Percentiles rank a stretch among this genome's conserved stretches.
These are phyloP conservation scores for Polietes domitor DNA, from an alignment of 2,888 invertebrate species.

Conservation along the genomic window DNA sequence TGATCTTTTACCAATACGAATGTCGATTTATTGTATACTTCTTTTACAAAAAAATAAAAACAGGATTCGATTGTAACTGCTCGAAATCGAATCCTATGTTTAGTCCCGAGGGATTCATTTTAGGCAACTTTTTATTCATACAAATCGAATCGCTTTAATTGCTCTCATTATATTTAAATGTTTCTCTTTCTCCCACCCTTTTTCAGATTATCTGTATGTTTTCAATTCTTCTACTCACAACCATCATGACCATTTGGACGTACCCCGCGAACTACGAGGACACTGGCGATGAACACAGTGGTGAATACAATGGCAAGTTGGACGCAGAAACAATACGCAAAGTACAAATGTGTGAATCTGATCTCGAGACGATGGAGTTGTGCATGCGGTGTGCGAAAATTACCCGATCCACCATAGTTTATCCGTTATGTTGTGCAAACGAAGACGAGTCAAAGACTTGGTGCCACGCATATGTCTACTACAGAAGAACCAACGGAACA, in stretches of 20 bases:
- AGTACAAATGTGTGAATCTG: constrained; percentile 75
- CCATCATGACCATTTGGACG: background rate
- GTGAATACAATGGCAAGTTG: constrained; percentile 75
- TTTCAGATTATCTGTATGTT: constrained; percentile 42
- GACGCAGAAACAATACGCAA: constrained; percentile 75
- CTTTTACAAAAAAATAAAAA: no score
- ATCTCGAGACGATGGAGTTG: constrained; percentile 78
- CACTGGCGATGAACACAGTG: constrained; percentile 30
- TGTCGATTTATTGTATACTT: no score
- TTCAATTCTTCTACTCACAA: background rate
- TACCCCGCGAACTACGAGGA: constrained; percentile 47
- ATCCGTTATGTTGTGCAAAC: constrained; percentile 83
- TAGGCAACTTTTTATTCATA: no score
- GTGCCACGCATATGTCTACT: constrained; percentile 82
- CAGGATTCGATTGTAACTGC: no score
- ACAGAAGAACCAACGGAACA: constrained; percentile 72
- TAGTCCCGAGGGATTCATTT: no score
- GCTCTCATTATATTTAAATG: no score
- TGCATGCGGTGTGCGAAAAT: constrained; percentile 83
- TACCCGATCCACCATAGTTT: constrained; percentile 82
- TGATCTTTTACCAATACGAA: no score
- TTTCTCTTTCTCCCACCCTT: constrained; percentile 12
- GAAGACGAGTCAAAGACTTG: constrained; percentile 81
- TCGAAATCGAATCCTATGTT: no score
- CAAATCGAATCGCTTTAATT: no score